Evolutionary conservation across 1,140 invertebrate genomes (phyloP).

Genomic region (Euglossa dilemma): DNA sequence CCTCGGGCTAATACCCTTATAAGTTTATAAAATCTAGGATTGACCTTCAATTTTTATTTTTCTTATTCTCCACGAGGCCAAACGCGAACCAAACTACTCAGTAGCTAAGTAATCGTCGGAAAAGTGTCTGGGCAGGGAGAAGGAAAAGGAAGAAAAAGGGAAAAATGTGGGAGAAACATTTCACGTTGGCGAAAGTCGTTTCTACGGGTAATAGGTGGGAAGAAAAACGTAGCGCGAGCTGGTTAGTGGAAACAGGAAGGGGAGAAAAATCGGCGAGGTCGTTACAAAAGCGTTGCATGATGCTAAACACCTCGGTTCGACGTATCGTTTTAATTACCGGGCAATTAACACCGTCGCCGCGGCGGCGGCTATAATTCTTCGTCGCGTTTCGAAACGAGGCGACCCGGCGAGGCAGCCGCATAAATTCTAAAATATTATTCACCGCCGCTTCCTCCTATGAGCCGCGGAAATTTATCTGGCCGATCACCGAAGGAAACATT

Average conservation of each 20-base stretch:
- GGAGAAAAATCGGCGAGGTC: not conserved
- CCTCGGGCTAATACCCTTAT: no score
- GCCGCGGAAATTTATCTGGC: slow-evolving; percentile 24
- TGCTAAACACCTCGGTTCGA: not conserved
- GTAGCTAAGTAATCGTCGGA: no score
- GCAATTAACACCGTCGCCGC: slow-evolving; percentile 30
- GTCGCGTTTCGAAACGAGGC: slow-evolving; percentile 23
- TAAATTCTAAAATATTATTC: slow-evolving; percentile 26
- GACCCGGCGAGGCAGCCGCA: not conserved
- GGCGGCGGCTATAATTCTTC: not conserved
- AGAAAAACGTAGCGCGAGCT: not conserved
- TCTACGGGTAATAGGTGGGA: not conserved
- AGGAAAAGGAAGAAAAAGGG: no score
- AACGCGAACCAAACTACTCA: no score
- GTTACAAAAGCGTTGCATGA: slow-evolving; percentile 18
- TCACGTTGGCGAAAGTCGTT: not conserved
- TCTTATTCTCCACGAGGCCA: no score
- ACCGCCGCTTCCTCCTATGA: not conserved
- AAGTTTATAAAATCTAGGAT: no score
- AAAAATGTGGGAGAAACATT: no score
- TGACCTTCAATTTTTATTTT: no score
- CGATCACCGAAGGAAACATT: slow-evolving; percentile 17
- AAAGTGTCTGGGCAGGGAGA: no score
- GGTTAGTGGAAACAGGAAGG: not conserved
- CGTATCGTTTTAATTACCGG: slow-evolving; percentile 21